phyloP scores from a whole-genome alignment of 2,113 vertebrate species.

The Lagopus muta region DNA sequence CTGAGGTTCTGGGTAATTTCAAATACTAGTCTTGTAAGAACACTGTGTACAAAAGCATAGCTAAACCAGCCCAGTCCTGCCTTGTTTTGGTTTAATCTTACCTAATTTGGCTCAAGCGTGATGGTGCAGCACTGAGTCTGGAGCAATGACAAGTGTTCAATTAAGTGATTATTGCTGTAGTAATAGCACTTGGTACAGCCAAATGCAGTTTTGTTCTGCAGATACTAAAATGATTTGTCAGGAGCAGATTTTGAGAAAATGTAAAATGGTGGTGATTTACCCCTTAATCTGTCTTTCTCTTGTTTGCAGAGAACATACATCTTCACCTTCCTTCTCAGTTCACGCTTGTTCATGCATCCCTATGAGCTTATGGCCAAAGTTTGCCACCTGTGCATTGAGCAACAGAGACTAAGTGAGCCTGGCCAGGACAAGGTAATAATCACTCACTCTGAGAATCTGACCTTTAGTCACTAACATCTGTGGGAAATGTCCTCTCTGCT shows the following conservation, averaged over 20 bases:
- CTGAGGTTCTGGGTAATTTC: conserved; percentile 10
- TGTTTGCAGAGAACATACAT: conserved; percentile 89
- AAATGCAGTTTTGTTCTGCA: not conserved
- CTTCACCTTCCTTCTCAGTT: conserved; percentile 95
- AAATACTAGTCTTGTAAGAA: not conserved
- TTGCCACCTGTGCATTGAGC: conserved; percentile 88
- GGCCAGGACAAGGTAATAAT: conserved; percentile 85
- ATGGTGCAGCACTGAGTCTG: not conserved
- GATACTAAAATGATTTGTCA: not conserved
- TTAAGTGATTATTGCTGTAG: not conserved
- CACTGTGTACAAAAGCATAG: not conserved
- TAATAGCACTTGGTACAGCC: not conserved
- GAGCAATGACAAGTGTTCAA: not conserved
- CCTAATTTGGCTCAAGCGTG: not conserved
- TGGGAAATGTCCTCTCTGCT: not conserved
- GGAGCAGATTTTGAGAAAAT: not conserved
- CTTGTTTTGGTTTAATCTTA: conserved; percentile 22
- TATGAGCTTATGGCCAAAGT: conserved; percentile 92
- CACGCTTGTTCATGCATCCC: conserved; percentile 91
- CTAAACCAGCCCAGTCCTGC: not conserved
- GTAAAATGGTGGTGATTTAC: not conserved
- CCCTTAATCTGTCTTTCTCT: not conserved
- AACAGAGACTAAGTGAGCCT: conserved; percentile 84
- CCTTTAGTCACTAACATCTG: not conserved
- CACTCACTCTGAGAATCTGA: not conserved